Percentiles rank a stretch among this genome's conserved stretches.
These are phyloP conservation scores for Rhea americana DNA, from an alignment of 2,113 vertebrate species.

Conservation along the genomic window DNA sequence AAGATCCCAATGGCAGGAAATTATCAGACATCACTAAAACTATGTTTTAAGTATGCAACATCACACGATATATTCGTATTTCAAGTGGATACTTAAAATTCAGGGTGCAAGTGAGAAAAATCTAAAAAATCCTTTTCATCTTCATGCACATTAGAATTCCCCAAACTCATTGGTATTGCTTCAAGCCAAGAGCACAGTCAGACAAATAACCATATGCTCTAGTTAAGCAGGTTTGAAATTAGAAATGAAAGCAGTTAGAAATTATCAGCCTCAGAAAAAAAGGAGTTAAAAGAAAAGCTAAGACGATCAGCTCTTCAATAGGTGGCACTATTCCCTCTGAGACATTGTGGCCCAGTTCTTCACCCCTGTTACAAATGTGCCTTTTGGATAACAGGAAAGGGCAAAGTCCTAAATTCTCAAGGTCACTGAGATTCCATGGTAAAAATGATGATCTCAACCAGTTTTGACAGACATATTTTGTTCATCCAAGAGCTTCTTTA, in stretches of 20 bases:
- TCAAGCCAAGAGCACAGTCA: neutral
- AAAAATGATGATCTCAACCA: fast-evolving
- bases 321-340: slow-evolving; percentile 25
- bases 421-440: neutral
- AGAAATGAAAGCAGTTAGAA: neutral
- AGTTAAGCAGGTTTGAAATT: neutral
- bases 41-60: neutral
- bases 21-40: neutral
- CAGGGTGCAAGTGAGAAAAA: neutral
- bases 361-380: neutral
- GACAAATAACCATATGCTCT: neutral
- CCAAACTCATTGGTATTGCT: neutral
- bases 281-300: neutral
- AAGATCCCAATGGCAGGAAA: neutral
- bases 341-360: neutral
- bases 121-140: neutral
- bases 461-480: neutral
- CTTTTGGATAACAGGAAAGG: neutral
- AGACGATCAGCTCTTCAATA: neutral
- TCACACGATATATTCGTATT: neutral
- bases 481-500: neutral
- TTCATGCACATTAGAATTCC: neutral
- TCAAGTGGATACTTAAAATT: neutral
- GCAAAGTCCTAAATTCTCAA: neutral
- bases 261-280: neutral